These are phyloP conservation scores for Eulemur rubriventer DNA, from an alignment of 2,797 vertebrate genomes.

Conservation along the genomic window DNA sequence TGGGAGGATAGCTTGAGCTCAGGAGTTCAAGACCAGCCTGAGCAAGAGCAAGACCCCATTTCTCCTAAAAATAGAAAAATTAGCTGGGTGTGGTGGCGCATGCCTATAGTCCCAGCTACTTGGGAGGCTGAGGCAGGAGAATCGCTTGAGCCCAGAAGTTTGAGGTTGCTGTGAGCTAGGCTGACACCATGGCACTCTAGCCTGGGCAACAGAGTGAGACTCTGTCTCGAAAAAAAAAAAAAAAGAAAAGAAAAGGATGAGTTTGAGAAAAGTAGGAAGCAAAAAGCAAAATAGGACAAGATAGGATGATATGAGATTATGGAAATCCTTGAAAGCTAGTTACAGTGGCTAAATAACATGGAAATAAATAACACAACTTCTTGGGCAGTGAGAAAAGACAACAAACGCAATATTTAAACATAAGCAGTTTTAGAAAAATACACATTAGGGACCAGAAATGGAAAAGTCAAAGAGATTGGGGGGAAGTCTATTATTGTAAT, in stretches of 20 bases:
- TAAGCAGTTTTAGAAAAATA: constrained; percentile 22
- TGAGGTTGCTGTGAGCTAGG: no score
- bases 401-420: not conserved
- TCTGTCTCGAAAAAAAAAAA: no score
- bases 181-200: no score
- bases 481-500: not conserved
- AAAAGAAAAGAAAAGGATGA: not conserved
- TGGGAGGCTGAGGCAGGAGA: no score
- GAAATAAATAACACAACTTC: constrained; percentile 10
- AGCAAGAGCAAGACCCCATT: no score
- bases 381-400: not conserved
- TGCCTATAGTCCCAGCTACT: no score
- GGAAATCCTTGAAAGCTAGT: not conserved
- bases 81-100: no score
- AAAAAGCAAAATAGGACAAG: constrained; percentile 4
- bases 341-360: not conserved
- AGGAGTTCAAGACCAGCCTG: no score
- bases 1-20: no score
- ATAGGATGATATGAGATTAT: not conserved
- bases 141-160: no score
- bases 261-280: not conserved
- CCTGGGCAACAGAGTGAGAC: no score
- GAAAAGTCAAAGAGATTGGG: not conserved
- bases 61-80: no score
- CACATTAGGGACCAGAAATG: not conserved